These are phyloP conservation scores for Heliconius charithonia DNA, from an alignment of 2,888 invertebrate genomes.

Conservation along the genomic window DNA sequence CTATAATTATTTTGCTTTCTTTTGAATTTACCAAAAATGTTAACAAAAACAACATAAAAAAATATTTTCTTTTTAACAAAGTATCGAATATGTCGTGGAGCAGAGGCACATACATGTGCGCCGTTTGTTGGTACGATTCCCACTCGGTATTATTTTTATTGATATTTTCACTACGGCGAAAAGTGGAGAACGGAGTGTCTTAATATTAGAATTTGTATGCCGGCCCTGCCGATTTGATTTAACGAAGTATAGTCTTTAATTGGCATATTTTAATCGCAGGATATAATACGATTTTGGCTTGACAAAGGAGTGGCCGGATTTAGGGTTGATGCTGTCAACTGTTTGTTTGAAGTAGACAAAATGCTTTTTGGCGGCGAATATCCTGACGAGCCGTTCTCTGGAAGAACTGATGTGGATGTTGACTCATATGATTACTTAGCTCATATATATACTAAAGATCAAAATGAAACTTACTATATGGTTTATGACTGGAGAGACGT, in stretches of 20 bases:
- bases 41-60: neutral
- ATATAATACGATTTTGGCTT: slow-evolving; percentile 91
- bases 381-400: slow-evolving; percentile 83
- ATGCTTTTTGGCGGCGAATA: slow-evolving; percentile 71
- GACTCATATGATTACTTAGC: slow-evolving; percentile 82
- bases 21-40: too few species aligned
- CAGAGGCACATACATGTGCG: too few species aligned
- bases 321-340: slow-evolving; percentile 90
- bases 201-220: too few species aligned
- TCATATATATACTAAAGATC: slow-evolving; percentile 86
- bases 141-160: too few species aligned
- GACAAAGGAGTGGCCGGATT: slow-evolving; percentile 93
- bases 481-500: slow-evolving; percentile 86
- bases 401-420: slow-evolving; percentile 68
- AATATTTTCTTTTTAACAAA: neutral
- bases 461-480: slow-evolving; percentile 85
- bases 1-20: too few species aligned
- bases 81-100: too few species aligned
- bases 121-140: too few species aligned
- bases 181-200: too few species aligned
- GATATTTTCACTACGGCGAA: too few species aligned
- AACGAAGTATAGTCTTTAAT: too few species aligned
- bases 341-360: slow-evolving; percentile 84
- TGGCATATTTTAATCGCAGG: slow-evolving; percentile 59
- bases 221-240: too few species aligned